Evolutionary conservation across 2,797 vertebrate genomes (phyloP).

Genomic region (Myotis findleyi): DNA sequence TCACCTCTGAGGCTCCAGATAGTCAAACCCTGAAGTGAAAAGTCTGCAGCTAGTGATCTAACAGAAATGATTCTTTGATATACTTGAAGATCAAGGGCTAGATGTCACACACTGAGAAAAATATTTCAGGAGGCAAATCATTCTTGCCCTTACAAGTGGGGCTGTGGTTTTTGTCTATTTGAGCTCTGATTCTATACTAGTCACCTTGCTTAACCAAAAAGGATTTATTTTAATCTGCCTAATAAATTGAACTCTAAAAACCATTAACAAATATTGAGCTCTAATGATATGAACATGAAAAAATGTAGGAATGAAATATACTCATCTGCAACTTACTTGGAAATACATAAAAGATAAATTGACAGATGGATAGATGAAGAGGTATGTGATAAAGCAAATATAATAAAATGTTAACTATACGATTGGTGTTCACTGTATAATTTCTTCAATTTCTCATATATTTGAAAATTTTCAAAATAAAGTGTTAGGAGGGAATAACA

Average conservation of each 20-base stretch:
- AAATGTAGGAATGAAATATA: background rate
- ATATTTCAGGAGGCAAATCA: slow-evolving; percentile 10
- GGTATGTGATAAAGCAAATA: background rate
- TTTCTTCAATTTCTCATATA: slow-evolving; percentile 33
- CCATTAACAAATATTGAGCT: slow-evolving; percentile 15
- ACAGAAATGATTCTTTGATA: slow-evolving; percentile 24
- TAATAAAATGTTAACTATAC: background rate
- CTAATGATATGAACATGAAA: background rate
- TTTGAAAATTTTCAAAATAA: slow-evolving; percentile 56
- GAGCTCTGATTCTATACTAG: slow-evolving; percentile 4
- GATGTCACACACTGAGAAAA: slow-evolving; percentile 8
- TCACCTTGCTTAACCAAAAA: background rate
- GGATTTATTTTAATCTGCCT: slow-evolving; percentile 26
- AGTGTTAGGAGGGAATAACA: background rate
- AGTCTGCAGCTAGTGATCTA: background rate
- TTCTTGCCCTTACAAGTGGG: background rate
- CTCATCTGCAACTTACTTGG: slow-evolving; percentile 35
- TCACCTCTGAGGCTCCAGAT: background rate
- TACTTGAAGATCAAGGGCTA: background rate
- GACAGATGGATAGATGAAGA: background rate
- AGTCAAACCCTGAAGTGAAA: slow-evolving; percentile 49
- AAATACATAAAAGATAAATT: slow-evolving; percentile 29
- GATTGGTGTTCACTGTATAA: background rate
- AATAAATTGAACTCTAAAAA: background rate
- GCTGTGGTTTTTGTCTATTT: background rate